Base-by-base conservation (phyloP, 2,888 invertebrate species). In the Electrophaes corylata region DNA sequence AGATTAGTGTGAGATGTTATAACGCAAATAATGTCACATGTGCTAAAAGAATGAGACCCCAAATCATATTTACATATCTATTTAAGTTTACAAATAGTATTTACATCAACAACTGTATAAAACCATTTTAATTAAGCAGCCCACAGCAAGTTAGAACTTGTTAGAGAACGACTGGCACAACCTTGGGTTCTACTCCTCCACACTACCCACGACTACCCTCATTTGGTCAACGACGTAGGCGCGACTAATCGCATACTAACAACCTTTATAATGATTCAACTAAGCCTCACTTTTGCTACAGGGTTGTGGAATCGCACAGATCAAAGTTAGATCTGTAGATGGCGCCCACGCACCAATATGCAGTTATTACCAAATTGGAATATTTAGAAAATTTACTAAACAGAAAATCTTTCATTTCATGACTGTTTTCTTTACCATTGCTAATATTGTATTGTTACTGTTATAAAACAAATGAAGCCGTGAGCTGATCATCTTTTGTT, bases 161-260 rank as follows among this genome's bases (percentile, higher is more conserved):
- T 83, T 79, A 70, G 78, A 83, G 80, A 88, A 83, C 79, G 88
- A 85, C 83, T 86, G 88, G 85, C 79, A 83, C 83, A 89, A 82
- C 91, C 91, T 91, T 91, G 91, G 86, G 82, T 86, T 76, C 82
- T 78, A 85, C 91, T 87, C 91, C 91, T 90, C 89, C 91, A 81
- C 76, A 79, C 91, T 81, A 71, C 91, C 91, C 90, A 91, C 91
- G 86, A 65, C 82, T 86, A 91, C 91, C 90, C 90, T 86, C 89
- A 89, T 91, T 91, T 91, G 91, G 91, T 84, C 90, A 89, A 80
- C 78, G 67, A 75, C 76, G 91, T 91, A 83, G 91, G 91, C 83
- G 84, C 75, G 72, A 78, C 89, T 89, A 88, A 90, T 87, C 84
- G 71, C 77, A 73, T 77, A 71, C 87, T 85, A 84, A 89, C 86